A percentile compares a stretch with the other conserved stretches of the same genome.
These are phyloP conservation scores for Galago senegalensis DNA, from an alignment of 2,797 vertebrate genomes.

Conservation along the genomic window DNA sequence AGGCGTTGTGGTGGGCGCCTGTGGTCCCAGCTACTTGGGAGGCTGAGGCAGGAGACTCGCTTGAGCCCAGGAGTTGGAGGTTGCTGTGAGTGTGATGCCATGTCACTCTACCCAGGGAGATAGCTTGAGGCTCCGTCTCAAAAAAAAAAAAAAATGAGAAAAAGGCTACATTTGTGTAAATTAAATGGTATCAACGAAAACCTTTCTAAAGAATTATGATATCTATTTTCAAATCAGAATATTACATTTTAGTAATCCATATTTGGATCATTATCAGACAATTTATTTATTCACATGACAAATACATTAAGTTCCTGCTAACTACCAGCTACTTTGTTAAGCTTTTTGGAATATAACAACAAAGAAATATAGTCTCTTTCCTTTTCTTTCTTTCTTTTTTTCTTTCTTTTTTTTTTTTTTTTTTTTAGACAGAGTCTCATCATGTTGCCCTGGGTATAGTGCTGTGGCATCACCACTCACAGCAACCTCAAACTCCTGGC, in stretches of 20 bases:
- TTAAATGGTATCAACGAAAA: background rate
- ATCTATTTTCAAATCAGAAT: constrained; percentile 5
- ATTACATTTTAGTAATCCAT: background rate
- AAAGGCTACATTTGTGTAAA: background rate
- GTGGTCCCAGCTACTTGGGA: too few species aligned
- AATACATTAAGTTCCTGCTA: background rate
- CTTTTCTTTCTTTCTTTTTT: background rate
- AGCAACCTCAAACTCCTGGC: too few species aligned
- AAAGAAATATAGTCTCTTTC: background rate
- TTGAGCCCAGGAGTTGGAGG: too few species aligned
- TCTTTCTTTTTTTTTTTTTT: background rate
- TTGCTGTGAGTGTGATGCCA: too few species aligned
- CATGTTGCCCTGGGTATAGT: too few species aligned
- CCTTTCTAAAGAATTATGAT: background rate
- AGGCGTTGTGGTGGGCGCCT: too few species aligned
- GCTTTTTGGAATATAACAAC: background rate
- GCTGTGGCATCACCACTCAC: too few species aligned
- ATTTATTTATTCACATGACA: background rate
- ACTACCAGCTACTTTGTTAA: background rate
- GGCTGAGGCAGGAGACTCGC: too few species aligned
- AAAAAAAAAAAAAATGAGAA: background rate
- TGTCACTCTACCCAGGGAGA: too few species aligned
- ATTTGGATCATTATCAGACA: background rate
- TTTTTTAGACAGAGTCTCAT: too few species aligned
- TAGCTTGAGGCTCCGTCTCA: too few species aligned